These are phyloP conservation scores for Mercenaria mercenaria DNA, from an alignment of 1,140 invertebrate genomes.

Conservation along the genomic window DNA sequence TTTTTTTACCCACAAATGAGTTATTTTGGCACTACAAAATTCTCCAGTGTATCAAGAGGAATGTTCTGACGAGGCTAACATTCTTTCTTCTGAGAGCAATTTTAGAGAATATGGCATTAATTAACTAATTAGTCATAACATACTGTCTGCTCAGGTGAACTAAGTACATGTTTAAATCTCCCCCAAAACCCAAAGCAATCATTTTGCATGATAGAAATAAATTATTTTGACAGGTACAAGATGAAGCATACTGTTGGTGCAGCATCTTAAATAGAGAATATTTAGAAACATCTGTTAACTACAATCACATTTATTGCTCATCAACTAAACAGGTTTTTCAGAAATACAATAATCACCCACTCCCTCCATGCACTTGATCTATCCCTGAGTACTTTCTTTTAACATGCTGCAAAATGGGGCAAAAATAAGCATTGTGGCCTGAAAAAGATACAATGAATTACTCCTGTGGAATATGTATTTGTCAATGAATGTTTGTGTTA, in stretches of 20 bases:
- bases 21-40: background rate
- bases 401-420: too few relatives aligned
- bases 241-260: background rate
- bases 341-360: too few relatives aligned
- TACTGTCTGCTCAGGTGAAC: conserved; percentile 7
- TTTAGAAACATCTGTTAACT: too few relatives aligned
- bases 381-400: too few relatives aligned
- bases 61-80: background rate
- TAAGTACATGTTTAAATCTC: conserved; percentile 1
- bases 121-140: conserved; percentile 36
- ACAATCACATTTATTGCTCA: too few relatives aligned
- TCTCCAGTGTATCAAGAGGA: background rate
- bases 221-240: background rate
- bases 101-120: background rate
- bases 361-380: too few relatives aligned
- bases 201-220: background rate
- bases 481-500: too few relatives aligned
- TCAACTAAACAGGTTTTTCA: too few relatives aligned
- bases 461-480: too few relatives aligned
- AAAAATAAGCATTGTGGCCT: too few relatives aligned
- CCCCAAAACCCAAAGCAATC: background rate
- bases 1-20: background rate
- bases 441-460: too few relatives aligned
- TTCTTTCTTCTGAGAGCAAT: background rate
- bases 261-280: background rate